Percentiles rank a stretch among this genome's conserved stretches.
Conservation (phyloP, 1,140 invertebrate species). For the Pachypeltis micranthus region DNA sequence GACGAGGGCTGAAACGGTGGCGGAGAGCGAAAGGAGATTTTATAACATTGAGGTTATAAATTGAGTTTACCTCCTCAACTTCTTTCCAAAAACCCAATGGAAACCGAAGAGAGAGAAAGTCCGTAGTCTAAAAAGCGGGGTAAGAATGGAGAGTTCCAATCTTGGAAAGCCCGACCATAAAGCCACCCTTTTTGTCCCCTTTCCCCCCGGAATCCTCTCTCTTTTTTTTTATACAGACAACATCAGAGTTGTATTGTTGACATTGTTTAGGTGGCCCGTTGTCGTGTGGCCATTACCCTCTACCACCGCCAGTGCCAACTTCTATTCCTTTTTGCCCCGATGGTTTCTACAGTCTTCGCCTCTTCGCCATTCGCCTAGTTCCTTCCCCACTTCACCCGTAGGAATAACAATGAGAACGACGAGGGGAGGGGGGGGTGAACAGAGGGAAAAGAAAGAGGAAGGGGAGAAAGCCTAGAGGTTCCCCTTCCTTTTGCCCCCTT, state of each 20-base stretch:
- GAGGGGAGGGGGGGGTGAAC: no score
- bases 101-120: not conserved
- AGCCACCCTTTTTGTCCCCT: not conserved
- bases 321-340: not conserved
- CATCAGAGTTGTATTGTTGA: conserved; percentile 9
- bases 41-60: conserved; percentile 4
- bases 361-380: no score
- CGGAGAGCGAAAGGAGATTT: not conserved
- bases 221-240: no score
- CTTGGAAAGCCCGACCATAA: not conserved
- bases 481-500: not conserved
- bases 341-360: no score
- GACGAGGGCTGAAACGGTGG: not conserved
- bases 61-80: conserved; percentile 7
- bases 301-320: not conserved
- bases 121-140: not conserved
- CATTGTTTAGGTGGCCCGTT: conserved; percentile 6
- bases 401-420: conserved; percentile 7
- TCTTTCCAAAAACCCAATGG: no score
- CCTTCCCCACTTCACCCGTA: no score
- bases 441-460: not conserved
- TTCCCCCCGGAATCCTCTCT: not conserved
- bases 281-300: not conserved
- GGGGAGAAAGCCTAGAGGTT: not conserved
- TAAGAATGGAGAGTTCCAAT: conserved; percentile 8